Conservation (phyloP, 2,113 vertebrate species). For the Neogale vison region DNA sequence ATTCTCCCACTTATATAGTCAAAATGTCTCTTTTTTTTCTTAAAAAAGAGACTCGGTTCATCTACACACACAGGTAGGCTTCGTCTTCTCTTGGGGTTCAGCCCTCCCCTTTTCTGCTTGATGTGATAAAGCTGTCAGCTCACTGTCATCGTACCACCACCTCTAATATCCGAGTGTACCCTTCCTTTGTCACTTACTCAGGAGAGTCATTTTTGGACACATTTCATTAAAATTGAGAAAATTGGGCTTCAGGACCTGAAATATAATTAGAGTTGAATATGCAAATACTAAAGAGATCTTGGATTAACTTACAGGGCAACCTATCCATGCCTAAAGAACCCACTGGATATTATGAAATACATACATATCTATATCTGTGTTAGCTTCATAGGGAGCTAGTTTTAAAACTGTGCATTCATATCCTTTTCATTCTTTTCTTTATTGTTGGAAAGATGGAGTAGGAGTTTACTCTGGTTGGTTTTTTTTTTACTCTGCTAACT, state of each 20-base stretch:
- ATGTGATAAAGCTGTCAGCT: not conserved
- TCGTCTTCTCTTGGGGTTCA: not conserved
- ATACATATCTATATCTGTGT: not conserved
- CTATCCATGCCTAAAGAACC: not conserved
- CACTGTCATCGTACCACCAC: not conserved
- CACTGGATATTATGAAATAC: not conserved
- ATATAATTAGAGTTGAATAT: slow-evolving; percentile 35
- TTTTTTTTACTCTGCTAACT: not conserved
- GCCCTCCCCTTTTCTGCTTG: not conserved
- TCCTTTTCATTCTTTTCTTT: slow-evolving; percentile 19
- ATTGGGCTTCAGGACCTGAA: not conserved
- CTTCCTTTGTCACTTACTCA: slow-evolving; percentile 59
- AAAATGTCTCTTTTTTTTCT: not conserved
- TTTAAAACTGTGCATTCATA: not conserved
- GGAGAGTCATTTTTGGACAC: not conserved
- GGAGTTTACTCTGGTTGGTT: not conserved
- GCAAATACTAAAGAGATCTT: not conserved
- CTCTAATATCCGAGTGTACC: not conserved
- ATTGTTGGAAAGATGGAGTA: not conserved
- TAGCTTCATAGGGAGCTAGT: not conserved
- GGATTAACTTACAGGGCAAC: not conserved
- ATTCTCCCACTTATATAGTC: not conserved
- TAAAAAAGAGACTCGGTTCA: not conserved
- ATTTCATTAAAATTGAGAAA: slow-evolving; percentile 63
- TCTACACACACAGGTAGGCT: not conserved